phyloP scores from a whole-genome alignment of 2,797 vertebrate species.

The Chaetodon trifasciatus region DNA sequence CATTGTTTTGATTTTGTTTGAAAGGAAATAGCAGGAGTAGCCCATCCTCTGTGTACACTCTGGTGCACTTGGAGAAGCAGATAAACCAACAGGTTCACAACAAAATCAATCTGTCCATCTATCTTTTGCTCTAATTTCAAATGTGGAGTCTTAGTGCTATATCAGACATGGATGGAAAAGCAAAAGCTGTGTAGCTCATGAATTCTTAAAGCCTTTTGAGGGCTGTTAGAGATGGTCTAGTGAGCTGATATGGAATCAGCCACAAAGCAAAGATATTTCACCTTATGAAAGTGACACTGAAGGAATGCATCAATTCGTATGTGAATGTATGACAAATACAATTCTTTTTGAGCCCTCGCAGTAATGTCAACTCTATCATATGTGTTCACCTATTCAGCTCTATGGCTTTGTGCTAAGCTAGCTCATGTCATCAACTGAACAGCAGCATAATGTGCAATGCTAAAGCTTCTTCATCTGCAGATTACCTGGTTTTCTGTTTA shows the following conservation, averaged over 20 bases:
- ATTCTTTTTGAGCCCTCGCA: background rate
- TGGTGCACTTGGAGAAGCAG: background rate
- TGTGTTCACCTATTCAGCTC: background rate
- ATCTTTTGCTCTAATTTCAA: background rate
- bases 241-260: constrained; percentile 39
- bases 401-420: background rate
- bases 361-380: background rate
- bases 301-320: background rate
- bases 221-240: constrained; percentile 49
- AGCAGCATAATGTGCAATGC: background rate
- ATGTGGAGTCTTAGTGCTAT: background rate
- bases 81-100: background rate
- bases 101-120: background rate
- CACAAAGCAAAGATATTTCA: constrained; percentile 20
- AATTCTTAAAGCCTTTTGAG: constrained; percentile 65
- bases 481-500: background rate
- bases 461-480: background rate
- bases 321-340: constrained; percentile 2
- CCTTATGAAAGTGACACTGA: background rate
- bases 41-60: background rate
- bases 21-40: background rate
- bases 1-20: constrained; percentile 14
- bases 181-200: constrained; percentile 53
- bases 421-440: background rate
- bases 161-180: constrained; percentile 25